Conservation (phyloP, 2,797 vertebrate genomes). For the Trematomus bernacchii region DNA sequence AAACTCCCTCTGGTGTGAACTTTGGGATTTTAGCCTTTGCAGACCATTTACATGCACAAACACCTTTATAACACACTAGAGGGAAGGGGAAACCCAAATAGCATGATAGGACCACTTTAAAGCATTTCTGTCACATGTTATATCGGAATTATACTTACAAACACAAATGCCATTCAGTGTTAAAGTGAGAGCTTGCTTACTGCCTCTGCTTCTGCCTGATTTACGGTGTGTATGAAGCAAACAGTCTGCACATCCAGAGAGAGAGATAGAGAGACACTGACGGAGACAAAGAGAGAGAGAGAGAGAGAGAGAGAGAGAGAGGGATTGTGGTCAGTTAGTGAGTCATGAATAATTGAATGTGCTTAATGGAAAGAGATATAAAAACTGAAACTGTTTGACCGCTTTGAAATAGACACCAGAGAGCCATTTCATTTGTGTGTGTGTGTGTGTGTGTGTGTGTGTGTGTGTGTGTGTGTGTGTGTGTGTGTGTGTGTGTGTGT, state of each 20-base stretch:
- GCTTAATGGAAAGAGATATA: conserved; percentile 59
- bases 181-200: background rate
- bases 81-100: too few species aligned
- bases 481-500: background rate
- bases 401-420: conserved; percentile 44
- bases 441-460: conserved; percentile 6
- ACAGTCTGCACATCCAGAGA: conserved; percentile 6
- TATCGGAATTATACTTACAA: too few species aligned
- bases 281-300: background rate
- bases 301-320: conserved; percentile 40
- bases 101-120: too few species aligned
- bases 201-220: background rate
- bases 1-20: too few species aligned
- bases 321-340: conserved; percentile 60
- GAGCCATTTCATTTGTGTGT: conserved; percentile 2
- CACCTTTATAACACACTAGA: too few species aligned
- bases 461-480: background rate
- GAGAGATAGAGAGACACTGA: conserved; percentile 15
- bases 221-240: background rate
- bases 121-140: too few species aligned
- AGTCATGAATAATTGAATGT: conserved; percentile 67
- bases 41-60: too few species aligned
- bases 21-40: too few species aligned
- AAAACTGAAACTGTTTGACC: conserved; percentile 59
- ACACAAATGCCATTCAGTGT: too few species aligned